Evolutionary conservation across 2,888 invertebrate genomes (phyloP).

Genomic region (Cremastinae sp.): DNA sequence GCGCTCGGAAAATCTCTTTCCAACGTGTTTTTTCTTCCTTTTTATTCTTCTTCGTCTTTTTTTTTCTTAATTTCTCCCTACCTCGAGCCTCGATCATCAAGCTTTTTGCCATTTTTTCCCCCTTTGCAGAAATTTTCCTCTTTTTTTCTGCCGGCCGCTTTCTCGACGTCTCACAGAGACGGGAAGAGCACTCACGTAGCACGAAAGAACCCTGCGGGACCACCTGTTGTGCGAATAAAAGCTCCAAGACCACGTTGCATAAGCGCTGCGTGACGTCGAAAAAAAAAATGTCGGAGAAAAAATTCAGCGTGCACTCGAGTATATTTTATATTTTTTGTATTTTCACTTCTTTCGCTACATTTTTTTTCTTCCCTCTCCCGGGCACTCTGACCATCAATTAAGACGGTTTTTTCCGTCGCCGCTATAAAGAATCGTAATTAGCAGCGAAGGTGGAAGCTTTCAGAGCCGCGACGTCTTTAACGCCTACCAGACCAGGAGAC

Average conservation of each 20-base stretch:
- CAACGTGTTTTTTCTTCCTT: slow-evolving; percentile 14
- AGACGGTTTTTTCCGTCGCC: slow-evolving; percentile 12
- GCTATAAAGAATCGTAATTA: slow-evolving; percentile 57
- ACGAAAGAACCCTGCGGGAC: slow-evolving; percentile 51
- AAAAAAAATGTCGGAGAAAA: slow-evolving; percentile 32
- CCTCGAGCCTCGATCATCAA: slow-evolving; percentile 35
- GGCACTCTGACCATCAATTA: slow-evolving; percentile 37
- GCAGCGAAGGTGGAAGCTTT: slow-evolving; percentile 41
- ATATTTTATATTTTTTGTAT: background rate
- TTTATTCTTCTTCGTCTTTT: slow-evolving; percentile 7
- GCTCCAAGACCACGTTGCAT: slow-evolving; percentile 43
- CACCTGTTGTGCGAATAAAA: slow-evolving; percentile 61
- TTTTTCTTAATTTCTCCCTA: slow-evolving; percentile 34
- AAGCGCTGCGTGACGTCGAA: slow-evolving; percentile 40
- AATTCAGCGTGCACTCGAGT: background rate
- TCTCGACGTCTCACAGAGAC: slow-evolving; percentile 25
- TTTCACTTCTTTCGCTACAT: slow-evolving; percentile 13
- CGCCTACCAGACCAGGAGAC: background rate
- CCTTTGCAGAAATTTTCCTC: slow-evolving; percentile 15
- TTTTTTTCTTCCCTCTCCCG: slow-evolving; percentile 3
- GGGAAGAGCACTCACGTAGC: slow-evolving; percentile 55
- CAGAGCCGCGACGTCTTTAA: slow-evolving; percentile 3
- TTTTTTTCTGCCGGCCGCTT: background rate
- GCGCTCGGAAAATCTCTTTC: slow-evolving; percentile 65
- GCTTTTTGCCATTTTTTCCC: slow-evolving; percentile 36